Evolutionary conservation across 2,888 invertebrate species (phyloP), one percentile per base, ranked within the genome.

Genomic region (Heliconius ismenius): DNA sequence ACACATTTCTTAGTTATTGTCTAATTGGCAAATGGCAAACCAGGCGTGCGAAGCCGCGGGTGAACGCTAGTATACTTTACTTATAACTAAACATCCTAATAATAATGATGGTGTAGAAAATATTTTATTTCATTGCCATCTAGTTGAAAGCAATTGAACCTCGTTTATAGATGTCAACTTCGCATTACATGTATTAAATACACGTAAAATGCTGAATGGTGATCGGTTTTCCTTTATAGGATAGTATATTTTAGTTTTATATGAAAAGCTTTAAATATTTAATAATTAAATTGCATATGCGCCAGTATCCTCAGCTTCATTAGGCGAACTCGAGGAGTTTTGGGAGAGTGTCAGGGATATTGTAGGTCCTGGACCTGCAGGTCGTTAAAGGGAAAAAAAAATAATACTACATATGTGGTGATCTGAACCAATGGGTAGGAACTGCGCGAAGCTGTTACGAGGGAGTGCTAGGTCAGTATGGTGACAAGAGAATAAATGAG

Each of bases 71-170:
- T n/a, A 49, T 49, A 11, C n/a, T 58, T 10, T 58, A n/a, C 10
- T 10, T 58, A 58, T 58, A 58, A 58, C 21, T 11, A n/a, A n/a
- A 58, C 58, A n/a, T 58, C 58, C 10, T n/a, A 58, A 58, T n/a
- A 58, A 21, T 64, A 32, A 18, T 28, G 3, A 13, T 67, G n/a
- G 24, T 43, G 15, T 24, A 43, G 67, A 43, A 67, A 67, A 67
- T 67, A 67, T 67, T 67, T 67, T 39, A 39, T 67, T 67, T 67
- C 67, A 67, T 67, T 67, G 67, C 39, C 24, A 43, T 67, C 39
- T 39, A 43, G 39, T 67, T 67, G 67, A 67, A 43, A 67, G 39
- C 67, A 67, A 67, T 67, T 67, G 67, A 67, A 43, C 67, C 39
- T 67, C 24, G 24, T 43, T 67, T 67, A 26, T 18, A 15, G 67